Evolutionary conservation across 1,140 invertebrate genomes (phyloP), one percentile per base, ranked within the genome.

Genomic region (Nephila pilipes): DNA sequence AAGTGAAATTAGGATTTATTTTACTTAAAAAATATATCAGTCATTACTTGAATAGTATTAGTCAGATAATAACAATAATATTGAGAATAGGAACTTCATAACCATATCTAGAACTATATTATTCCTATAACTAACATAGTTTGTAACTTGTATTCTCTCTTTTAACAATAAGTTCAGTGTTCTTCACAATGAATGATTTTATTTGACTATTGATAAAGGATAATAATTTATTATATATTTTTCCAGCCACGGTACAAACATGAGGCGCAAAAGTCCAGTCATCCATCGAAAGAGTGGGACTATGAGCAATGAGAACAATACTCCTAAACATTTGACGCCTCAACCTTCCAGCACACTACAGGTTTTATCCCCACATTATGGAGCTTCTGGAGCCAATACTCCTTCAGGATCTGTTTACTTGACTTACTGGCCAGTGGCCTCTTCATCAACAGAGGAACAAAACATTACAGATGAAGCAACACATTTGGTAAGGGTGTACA

Each of bases 221-320:
- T 46, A 10, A 46, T 10, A 46, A 46, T 46, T 46, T 10, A 46
- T n/a, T n/a, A n/a, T n/a, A n/a, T 65, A 14, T 32, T 75, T 36
- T 75, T 75, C 12, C 46, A 83, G 38, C 29, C 32, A 58, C 32
- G 60, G 85, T 54, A 25, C 55, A 87, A 58, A 58, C 20, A 93
- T 93, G 93, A 85, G 83, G 38, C 87, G 93, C 6, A 94, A 94
- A 36, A 94, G 93, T 79, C 93, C 93, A 29, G 38, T 92, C 12
- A 46, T 94, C n/a, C 85, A 75, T 81, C 89, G 89, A 5, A 94
- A 94, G 55, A 88, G 88, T 87, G 93, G 89, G 25, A 20, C 58
- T 0, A 29, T 60, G 18, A 94, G 65, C 83, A 85, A 87, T 88
- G 90, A 90, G n/a, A 88, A 54, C n/a, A 88, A 65, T 22, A 94